Conservation (phyloP, 2,888 invertebrate species). For the Drosophila paramelanica region DNA sequence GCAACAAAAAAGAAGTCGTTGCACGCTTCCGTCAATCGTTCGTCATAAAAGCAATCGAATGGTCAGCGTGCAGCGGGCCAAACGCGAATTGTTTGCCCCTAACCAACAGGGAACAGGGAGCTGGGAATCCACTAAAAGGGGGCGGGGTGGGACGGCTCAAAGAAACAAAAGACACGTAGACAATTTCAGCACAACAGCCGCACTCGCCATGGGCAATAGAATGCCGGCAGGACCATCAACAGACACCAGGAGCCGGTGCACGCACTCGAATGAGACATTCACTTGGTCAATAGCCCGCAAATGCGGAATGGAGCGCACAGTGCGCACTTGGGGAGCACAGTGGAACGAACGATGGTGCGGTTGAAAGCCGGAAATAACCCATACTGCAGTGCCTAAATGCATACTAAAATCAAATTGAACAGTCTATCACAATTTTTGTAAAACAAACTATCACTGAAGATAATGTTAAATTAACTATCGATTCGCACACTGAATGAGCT, state of each 20-base stretch:
- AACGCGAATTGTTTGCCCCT: constrained; percentile 52
- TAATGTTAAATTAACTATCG: no score
- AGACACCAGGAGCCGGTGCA: constrained; percentile 32
- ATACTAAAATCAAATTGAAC: neutral
- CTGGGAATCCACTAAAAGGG: neutral
- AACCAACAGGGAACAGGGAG: constrained; percentile 17
- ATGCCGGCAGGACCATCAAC: constrained; percentile 38
- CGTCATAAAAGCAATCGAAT: constrained; percentile 61
- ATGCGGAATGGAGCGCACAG: constrained; percentile 15
- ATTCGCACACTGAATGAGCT: no score
- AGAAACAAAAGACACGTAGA: constrained; percentile 72
- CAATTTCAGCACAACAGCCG: constrained; percentile 50
- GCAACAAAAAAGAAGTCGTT: constrained; percentile 17
- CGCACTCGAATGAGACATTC: constrained; percentile 62
- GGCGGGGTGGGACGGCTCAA: neutral
- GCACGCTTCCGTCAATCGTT: constrained; percentile 61
- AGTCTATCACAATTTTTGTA: neutral
- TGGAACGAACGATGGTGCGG: neutral
- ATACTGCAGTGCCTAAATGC: neutral
- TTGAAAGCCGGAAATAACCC: no score
- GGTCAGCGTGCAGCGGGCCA: constrained; percentile 11
- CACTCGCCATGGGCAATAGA: constrained; percentile 31
- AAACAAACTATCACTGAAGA: no score
- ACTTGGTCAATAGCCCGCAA: constrained; percentile 52
- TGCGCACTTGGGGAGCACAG: constrained; percentile 13